Base-by-base conservation (phyloP, 2,113 vertebrate genomes). In the Camelus bactrianus region DNA sequence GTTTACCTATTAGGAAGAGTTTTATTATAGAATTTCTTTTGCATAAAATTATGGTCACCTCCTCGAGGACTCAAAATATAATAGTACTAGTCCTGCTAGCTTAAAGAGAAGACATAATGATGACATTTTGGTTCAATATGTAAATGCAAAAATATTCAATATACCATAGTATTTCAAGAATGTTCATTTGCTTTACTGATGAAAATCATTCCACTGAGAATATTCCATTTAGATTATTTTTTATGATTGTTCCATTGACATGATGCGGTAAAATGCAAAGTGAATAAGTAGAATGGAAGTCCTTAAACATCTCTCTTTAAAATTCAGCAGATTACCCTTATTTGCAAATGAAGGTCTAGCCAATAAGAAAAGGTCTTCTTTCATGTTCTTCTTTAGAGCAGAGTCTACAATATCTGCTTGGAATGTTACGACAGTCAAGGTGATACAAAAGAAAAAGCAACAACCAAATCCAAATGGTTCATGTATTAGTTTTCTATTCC, bases 171-270 rank as follows among this genome's bases (percentile, higher is more conserved):
- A 76, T 32, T 94, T 96, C 35, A 54, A 64, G 46, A 76, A 96
- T 90, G 38, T 17, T 79, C 38, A 67, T 83, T 93, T 96, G 26
- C 60, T 95, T 54, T 84, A 77, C n/a, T 87, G 48, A 79, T 75
- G 50, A 91, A 88, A 91, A 84, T 82, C 19, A 42, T 88, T 65
- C 28, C n/a, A 26, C 8, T 46, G 67, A 89, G 48, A 65, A 52
- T 52, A 92, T 65, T 73, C 4, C 13, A 62, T 60, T 60, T 62
- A 75, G 52, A 65, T 73, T 73, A 60, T 75, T 93, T 93, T 93
- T 72, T 83, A 67, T 89, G 50, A 52, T 48, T 48, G 6, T 24
- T 9, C 15, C 24, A 88, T 73, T 91, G 28, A 62, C 24, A 88
- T 76, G 16, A 80, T 77, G 70, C 10, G 87, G 14, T 81, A 70